Percentiles rank a stretch among this genome's conserved stretches.
phyloP scores from a whole-genome alignment of 35 echinoderm and acorn worm genomes.

The Apostichopus parvimensis region DNA sequence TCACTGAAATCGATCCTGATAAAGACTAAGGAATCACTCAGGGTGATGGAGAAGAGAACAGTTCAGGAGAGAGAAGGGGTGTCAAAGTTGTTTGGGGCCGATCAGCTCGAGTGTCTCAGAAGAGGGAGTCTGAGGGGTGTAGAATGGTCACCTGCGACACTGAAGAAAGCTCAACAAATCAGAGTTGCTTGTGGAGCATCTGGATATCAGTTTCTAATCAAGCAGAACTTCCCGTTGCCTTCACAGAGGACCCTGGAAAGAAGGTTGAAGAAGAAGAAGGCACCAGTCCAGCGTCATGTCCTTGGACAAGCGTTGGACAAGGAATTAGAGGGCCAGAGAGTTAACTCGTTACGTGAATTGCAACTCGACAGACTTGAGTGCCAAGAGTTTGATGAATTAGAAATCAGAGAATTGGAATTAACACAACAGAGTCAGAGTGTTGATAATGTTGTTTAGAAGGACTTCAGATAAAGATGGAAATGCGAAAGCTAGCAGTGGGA shows the following conservation, averaged over 20 bases:
- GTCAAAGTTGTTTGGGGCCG: conserved; percentile 1
- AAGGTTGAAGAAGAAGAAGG: conserved; percentile 12
- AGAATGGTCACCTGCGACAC: conserved; percentile 40
- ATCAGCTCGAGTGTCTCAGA: conserved; percentile 8
- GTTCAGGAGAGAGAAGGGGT: not conserved
- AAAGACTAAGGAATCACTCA: not conserved
- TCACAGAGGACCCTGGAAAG: conserved; percentile 43
- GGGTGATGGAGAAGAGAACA: not conserved
- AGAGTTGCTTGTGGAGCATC: conserved; percentile 71
- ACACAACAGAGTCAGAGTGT: too few relatives aligned
- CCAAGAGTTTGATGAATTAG: too few relatives aligned
- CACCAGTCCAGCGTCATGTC: too few relatives aligned
- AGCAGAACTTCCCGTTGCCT: conserved; percentile 53
- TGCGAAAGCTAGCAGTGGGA: too few relatives aligned
- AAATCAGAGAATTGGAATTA: too few relatives aligned
- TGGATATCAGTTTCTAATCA: conserved; percentile 53
- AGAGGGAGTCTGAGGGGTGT: conserved; percentile 39
- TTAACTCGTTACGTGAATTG: too few relatives aligned
- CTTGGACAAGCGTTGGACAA: too few relatives aligned
- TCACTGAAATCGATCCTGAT: not conserved
- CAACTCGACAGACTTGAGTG: too few relatives aligned
- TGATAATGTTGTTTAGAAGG: too few relatives aligned
- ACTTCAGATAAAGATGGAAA: too few relatives aligned
- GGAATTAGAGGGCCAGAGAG: too few relatives aligned
- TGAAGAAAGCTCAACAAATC: conserved; percentile 59